Base-by-base conservation (phyloP, 1,140 invertebrate species). In the Cepaea nemoralis region DNA sequence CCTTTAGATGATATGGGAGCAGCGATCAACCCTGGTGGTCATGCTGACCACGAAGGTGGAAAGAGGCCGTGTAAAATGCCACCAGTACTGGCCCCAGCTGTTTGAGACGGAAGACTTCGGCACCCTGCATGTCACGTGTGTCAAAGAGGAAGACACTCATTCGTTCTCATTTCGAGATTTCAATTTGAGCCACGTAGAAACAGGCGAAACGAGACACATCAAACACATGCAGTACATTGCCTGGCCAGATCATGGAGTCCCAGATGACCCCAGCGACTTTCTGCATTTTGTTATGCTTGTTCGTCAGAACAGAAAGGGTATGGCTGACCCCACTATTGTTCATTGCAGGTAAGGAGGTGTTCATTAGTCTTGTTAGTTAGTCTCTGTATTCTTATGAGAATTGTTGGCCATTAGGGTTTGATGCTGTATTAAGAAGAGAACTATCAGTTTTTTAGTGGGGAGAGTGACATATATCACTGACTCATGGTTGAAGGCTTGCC, bases 181-280 rank as follows among this genome's bases (percentile, higher is more conserved):
- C 88, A 93, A 95, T 83, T 91, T 98, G 39, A 94, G 93, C 67
- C 94, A 97, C 91, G 93, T 93, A 83, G 95, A 95, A 89, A 92
- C 89, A 19, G 93, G 93, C 75, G 95, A 96, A 89, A 94, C 95
- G 88, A 91, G 95, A 79, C 93, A 95, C 86, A 94, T 96, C 83
- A 94, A 94, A 35, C 96, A 96, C 88, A 94, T 96, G 93, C 95
- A 96, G 91, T 99, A 99, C 92, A 94, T 97, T 35, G 96, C 96
- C 33, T 99, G 98, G 98, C 98, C 98, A 0, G 98, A 99, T 93
- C 98, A 99, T 90, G 98, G 98, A 37, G 97, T 99, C 19, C 98
- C 98, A 1, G 96, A 96, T 81, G 96, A 98, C 90, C 95, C 96
- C 67, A 93, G 94, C 74, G 95, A 97, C 84, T 99, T 99, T 91